These are phyloP conservation scores for Ceuthmochares aereus DNA, from an alignment of 2,113 vertebrate genomes.

Conservation along the genomic window DNA sequence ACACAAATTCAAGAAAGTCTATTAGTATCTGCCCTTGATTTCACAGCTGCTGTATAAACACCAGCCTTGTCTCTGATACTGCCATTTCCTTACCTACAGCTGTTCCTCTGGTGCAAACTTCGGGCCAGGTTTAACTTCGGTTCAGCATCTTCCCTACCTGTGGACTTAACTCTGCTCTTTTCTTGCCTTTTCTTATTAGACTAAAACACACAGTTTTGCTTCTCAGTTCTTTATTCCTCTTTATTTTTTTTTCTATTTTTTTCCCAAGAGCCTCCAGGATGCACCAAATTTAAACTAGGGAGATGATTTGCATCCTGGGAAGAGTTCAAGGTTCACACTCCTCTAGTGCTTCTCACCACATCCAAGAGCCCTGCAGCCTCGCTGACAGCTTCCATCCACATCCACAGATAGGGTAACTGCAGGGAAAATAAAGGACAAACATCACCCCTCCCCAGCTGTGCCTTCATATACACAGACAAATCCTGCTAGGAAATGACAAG, in stretches of 20 bases:
- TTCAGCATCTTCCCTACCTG: neutral
- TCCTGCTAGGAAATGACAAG: slow-evolving; percentile 42
- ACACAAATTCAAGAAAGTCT: neutral
- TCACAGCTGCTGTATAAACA: neutral
- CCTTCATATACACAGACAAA: slow-evolving; percentile 14
- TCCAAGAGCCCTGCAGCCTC: neutral
- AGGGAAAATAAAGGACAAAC: neutral
- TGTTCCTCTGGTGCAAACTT: neutral
- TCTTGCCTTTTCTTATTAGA: neutral
- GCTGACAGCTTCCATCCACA: neutral
- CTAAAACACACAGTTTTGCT: neutral
- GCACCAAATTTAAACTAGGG: neutral
- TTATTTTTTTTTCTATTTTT: no score
- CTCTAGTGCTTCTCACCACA: neutral
- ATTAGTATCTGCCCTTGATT: neutral
- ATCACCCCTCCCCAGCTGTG: neutral
- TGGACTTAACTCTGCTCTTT: neutral
- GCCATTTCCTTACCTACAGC: neutral
- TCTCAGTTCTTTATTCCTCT: neutral
- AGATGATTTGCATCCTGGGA: neutral
- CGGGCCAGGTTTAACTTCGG: neutral
- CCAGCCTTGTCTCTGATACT: neutral
- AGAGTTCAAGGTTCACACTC: neutral
- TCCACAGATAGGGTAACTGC: neutral
- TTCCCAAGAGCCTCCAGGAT: no score